A percentile compares a stretch with the other conserved stretches of the same genome.
Conservation (phyloP, 2,797 vertebrate genomes). For the Coranthus polyacanthus region DNA sequence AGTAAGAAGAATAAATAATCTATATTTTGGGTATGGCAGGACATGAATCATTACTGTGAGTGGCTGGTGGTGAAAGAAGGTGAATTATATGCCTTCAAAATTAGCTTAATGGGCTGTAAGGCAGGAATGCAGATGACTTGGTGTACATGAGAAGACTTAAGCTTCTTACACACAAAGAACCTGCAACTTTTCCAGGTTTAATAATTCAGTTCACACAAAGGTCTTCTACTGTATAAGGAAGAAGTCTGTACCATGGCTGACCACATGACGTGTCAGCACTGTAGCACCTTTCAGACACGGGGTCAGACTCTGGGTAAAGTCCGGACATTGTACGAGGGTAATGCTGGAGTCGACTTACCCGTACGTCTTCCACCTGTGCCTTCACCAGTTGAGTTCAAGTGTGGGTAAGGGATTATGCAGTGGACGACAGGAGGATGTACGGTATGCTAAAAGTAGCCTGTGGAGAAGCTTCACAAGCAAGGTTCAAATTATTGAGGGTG, state of each 20-base stretch:
- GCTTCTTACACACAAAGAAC: conserved; percentile 24
- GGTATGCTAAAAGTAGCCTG: neutral
- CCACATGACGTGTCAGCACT: neutral
- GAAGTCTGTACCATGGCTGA: neutral
- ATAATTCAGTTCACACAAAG: conserved; percentile 11
- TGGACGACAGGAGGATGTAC: neutral
- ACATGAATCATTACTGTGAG: conserved; percentile 34
- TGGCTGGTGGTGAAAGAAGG: conserved; percentile 33
- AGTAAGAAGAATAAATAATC: conserved; percentile 37
- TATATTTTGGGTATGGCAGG: conserved; percentile 29
- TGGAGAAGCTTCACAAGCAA: neutral
- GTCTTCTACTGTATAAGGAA: neutral
- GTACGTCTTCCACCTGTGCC: too few relatives aligned
- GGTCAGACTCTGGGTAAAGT: neutral
- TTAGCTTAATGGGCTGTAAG: conserved; percentile 48
- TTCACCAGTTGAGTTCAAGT: neutral
- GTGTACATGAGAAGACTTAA: conserved; percentile 30
- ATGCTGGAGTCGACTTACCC: too few relatives aligned
- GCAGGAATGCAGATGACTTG: conserved; percentile 44
- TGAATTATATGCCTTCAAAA: conserved; percentile 42
- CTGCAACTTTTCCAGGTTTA: conserved; percentile 8
- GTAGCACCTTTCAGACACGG: neutral
- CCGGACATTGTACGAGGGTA: neutral
- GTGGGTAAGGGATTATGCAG: neutral
- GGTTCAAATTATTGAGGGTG: too few relatives aligned